These are phyloP conservation scores for Styela plicata DNA, from an alignment of 23 tunicate genomes.

Conservation along the genomic window DNA sequence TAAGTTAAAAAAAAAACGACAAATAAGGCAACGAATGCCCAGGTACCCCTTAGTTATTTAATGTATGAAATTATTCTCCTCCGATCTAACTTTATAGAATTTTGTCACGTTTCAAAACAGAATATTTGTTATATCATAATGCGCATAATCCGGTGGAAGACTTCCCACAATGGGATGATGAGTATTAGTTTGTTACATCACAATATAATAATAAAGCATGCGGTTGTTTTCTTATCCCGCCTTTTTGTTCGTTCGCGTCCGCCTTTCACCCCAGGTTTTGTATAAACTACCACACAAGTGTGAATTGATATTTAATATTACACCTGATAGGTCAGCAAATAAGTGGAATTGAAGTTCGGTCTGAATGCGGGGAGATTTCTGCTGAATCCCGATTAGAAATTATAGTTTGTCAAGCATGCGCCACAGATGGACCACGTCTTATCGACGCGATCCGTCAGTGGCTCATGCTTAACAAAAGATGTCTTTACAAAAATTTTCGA, in stretches of 20 bases:
- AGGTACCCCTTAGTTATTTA: no score
- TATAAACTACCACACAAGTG: background rate
- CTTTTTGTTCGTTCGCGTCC: background rate
- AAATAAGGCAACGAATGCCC: no score
- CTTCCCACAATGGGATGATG: background rate
- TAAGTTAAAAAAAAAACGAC: no score
- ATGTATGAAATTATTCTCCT: no score
- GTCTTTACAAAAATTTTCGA: no score
- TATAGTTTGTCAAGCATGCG: no score
- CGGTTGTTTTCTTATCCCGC: background rate
- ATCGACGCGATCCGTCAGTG: no score
- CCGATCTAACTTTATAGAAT: background rate
- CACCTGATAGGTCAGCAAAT: background rate
- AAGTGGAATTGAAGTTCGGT: no score
- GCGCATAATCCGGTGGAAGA: background rate
- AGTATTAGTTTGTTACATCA: background rate
- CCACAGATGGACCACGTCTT: no score
- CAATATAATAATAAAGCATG: background rate
- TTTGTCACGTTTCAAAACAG: background rate
- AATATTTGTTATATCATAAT: background rate
- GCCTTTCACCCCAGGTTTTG: background rate
- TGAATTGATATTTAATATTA: background rate
- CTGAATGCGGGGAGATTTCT: no score
- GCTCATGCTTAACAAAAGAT: no score
- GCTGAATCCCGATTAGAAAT: no score